These are phyloP conservation scores for Cheirogaleus medius DNA, from an alignment of 2,113 vertebrate species.

Conservation along the genomic window DNA sequence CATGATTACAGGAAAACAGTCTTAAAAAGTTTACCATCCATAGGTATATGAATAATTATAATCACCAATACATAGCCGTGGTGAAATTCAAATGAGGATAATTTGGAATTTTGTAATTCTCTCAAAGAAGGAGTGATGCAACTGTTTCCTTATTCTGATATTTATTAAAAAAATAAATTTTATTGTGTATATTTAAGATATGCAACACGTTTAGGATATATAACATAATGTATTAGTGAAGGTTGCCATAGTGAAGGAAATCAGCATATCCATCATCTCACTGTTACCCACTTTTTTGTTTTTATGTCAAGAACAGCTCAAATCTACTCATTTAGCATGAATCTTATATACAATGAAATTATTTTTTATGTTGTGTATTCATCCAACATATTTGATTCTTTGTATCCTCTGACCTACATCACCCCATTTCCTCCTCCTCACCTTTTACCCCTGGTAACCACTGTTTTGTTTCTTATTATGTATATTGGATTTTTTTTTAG, in stretches of 20 bases:
- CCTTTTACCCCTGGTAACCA: neutral
- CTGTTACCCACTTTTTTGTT: neutral
- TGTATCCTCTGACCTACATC: neutral
- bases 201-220: neutral
- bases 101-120: neutral
- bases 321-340: neutral
- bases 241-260: neutral
- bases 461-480: neutral
- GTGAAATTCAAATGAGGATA: neutral
- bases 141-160: neutral
- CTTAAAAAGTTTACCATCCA: neutral
- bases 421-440: neutral
- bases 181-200: neutral
- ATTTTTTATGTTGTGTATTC: neutral
- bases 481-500: neutral
- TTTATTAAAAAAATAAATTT: neutral
- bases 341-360: neutral
- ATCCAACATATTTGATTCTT: neutral
- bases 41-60: constrained; percentile 14
- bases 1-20: constrained; percentile 24
- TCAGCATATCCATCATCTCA: neutral
- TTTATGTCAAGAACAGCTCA: neutral
- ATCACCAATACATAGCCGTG: neutral
- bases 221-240: neutral
- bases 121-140: neutral